Evolutionary conservation across 2,888 invertebrate genomes (phyloP), one percentile per base, ranked within the genome.

Genomic region (Lochmaea crataegi): DNA sequence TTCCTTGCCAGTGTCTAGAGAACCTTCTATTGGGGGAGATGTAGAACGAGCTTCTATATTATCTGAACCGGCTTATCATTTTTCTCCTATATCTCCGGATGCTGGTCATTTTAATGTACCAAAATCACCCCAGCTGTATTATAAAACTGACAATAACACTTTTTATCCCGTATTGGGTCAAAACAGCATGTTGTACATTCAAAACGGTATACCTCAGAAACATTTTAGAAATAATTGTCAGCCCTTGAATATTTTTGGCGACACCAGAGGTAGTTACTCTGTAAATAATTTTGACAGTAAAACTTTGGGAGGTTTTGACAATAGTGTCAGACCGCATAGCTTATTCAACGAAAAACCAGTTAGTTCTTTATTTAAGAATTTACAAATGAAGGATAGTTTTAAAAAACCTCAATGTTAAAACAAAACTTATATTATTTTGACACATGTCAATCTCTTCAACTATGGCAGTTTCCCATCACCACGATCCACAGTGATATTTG

Each of bases 21-120:
- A 90, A 77, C 89, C 90, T 63, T 91, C 91, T 38, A 80, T 90
- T 6, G 89, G 89, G 77, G 88, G 89, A 12, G 91, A 91, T 68
- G 87, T 85, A 7, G 89, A 89, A 71, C 85, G 86, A 57, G 84
- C 85, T 63, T 87, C 90, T 0, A 84, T 89, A 76, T 80, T 87
- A 9, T 86, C 90, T 0, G 90, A 91, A 71, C 86, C 87, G 1
- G 88, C 87, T 7, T 79, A 79, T 61, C 76, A 79, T 71, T 76
- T 78, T 45, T 65, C 68, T 22, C 75, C 79, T 12, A 74, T 79
- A 22, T 68, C 68, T 67, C 32, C 72, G 11, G 57, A 42, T 56
- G 26, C 18, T 26, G 41, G 45, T 41, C 57, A 38, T 11, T 64
- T 58, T n/a, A 53, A 41, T 11, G 10, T 38, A 16, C 18, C 12